Evolutionary conservation across 2,888 invertebrate genomes (phyloP).

Genomic region (Scaptomyza caliginosa): DNA sequence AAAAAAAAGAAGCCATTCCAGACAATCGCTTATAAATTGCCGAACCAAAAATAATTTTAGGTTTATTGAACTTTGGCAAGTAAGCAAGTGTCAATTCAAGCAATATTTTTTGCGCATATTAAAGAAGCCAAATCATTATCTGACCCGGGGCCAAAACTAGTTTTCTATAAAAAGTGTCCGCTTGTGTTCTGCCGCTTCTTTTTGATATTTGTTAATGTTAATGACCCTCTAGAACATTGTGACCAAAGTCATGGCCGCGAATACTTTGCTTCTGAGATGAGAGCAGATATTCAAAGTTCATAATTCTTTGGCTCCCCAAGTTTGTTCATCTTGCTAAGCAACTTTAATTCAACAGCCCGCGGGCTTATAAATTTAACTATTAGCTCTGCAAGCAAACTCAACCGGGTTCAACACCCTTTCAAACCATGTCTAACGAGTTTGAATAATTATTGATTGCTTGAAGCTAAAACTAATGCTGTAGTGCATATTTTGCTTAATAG

Average conservation of each 20-base stretch:
- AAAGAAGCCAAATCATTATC: conserved; percentile 66
- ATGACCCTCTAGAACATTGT: conserved; percentile 40
- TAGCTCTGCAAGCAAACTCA: conserved; percentile 8
- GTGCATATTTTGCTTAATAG: conserved; percentile 20
- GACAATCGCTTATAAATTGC: conserved; percentile 12
- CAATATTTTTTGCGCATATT: conserved; percentile 41
- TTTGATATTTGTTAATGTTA: conserved; percentile 26
- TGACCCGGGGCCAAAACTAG: conserved; percentile 68
- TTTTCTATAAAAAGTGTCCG: conserved; percentile 47
- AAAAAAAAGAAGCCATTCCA: too few relatives aligned
- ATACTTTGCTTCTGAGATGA: not conserved
- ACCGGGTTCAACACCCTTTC: conserved; percentile 74
- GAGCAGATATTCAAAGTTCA: conserved; percentile 33
- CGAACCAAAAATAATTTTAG: conserved; percentile 15
- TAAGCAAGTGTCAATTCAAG: conserved; percentile 40
- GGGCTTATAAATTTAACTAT: conserved; percentile 35
- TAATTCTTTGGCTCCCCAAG: conserved; percentile 31
- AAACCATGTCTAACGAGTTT: conserved; percentile 69
- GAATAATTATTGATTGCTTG: conserved; percentile 56
- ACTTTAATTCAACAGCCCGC: conserved; percentile 47
- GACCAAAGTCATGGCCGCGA: conserved; percentile 58
- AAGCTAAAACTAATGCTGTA: conserved; percentile 7
- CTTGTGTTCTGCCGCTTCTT: conserved; percentile 1
- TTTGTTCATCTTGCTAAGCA: conserved; percentile 58
- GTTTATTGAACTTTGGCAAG: conserved; percentile 72